These are phyloP conservation scores for Acromyrmex charruanus DNA, from an alignment of 1,140 invertebrate genomes.

Conservation along the genomic window DNA sequence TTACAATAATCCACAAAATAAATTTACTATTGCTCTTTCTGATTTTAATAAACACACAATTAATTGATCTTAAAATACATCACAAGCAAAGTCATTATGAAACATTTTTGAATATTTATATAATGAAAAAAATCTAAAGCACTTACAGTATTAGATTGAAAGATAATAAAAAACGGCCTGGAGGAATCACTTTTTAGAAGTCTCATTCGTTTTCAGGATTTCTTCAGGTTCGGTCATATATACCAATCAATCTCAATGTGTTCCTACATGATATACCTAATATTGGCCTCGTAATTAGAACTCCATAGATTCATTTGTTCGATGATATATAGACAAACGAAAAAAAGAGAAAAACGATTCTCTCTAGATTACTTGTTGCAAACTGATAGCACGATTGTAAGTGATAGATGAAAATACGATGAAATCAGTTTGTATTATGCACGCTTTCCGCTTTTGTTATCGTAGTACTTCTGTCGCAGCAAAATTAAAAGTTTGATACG, in stretches of 20 bases:
- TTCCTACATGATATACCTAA: not conserved
- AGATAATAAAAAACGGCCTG: not conserved
- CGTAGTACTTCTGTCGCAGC: not conserved
- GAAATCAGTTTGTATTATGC: conserved; percentile 20
- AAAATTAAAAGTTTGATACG: not conserved
- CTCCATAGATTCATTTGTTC: not conserved
- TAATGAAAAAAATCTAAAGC: not conserved
- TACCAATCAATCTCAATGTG: not conserved
- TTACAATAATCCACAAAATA: not conserved
- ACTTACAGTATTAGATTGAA: conserved; percentile 17
- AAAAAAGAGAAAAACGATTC: not conserved
- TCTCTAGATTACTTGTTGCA: conserved; percentile 12
- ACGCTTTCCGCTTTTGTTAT: not conserved
- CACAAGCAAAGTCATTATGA: conserved; percentile 13
- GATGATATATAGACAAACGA: not conserved
- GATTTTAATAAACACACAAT: not conserved
- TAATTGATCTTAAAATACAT: not conserved
- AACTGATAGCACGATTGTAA: not conserved
- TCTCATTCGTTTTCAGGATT: not conserved
- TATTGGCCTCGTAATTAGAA: conserved; percentile 4
- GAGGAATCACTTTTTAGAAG: not conserved
- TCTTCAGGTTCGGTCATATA: not conserved
- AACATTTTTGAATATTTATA: not conserved
- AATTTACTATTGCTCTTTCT: not conserved
- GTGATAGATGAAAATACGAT: not conserved